A percentile compares a stretch with the other conserved stretches of the same genome.
Conservation (phyloP, 1,140 invertebrate genomes). For the Pseudomyrmex sp. region DNA sequence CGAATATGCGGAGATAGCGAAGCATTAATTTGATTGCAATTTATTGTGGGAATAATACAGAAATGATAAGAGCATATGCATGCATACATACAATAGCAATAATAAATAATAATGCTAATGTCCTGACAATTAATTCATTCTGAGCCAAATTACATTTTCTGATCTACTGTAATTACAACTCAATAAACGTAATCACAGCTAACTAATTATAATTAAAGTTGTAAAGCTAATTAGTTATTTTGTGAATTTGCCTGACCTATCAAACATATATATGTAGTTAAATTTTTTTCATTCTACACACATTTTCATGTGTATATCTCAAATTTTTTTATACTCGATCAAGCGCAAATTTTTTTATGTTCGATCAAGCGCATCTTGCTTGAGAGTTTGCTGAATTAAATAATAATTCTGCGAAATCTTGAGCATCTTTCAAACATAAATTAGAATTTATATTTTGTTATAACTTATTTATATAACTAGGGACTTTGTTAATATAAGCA, state of each 20-base stretch:
- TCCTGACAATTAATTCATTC: background rate
- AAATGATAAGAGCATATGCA: background rate
- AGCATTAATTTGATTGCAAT: background rate
- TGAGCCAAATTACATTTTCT: background rate
- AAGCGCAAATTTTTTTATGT: too few relatives aligned
- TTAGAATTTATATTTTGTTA: too few relatives aligned
- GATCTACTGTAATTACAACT: background rate
- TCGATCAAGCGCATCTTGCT: too few relatives aligned
- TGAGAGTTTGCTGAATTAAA: too few relatives aligned
- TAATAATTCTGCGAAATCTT: too few relatives aligned
- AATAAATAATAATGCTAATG: background rate
- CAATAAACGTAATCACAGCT: background rate
- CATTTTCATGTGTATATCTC: too few relatives aligned
- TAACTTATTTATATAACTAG: too few relatives aligned
- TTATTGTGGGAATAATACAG: background rate
- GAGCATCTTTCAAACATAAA: too few relatives aligned
- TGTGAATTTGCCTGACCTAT: background rate
- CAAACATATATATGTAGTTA: background rate
- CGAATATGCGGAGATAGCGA: slow-evolving; percentile 15
- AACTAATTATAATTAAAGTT: background rate
- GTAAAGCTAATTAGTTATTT: too few relatives aligned
- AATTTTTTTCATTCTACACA: too few relatives aligned
- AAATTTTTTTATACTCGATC: too few relatives aligned
- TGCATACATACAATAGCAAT: background rate
- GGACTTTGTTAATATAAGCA: too few relatives aligned